Conservation (phyloP, 2,797 vertebrate species). For the Intellagama lesueurii region DNA sequence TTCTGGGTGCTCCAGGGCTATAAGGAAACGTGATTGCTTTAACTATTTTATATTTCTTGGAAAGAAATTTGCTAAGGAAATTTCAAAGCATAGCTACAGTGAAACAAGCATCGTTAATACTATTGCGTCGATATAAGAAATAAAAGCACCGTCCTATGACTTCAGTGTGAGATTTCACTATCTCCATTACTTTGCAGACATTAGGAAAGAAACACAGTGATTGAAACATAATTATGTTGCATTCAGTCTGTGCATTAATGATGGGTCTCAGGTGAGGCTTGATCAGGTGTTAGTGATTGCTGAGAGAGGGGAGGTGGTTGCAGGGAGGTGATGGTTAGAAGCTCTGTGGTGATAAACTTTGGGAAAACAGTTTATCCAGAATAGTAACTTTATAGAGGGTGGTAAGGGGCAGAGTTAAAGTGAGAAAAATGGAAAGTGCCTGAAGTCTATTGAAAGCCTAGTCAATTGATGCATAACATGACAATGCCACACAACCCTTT, state of each 20-base stretch:
- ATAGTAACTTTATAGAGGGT: constrained; percentile 42
- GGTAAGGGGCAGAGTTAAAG: constrained; percentile 46
- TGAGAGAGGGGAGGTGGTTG: constrained; percentile 10
- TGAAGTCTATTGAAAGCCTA: constrained; percentile 22
- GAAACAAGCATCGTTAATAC: not conserved
- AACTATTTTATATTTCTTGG: not conserved
- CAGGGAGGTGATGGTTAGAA: not conserved
- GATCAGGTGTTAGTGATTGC: constrained; percentile 43
- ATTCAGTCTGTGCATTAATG: constrained; percentile 10
- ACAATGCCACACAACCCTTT: constrained; percentile 37
- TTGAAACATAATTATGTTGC: constrained; percentile 34
- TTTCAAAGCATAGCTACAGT: not conserved
- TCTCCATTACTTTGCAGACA: not conserved
- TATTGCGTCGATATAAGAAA: constrained; percentile 41
- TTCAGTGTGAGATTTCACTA: not conserved
- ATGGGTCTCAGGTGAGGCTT: constrained; percentile 27
- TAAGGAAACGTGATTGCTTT: not conserved
- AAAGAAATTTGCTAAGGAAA: constrained; percentile 22
- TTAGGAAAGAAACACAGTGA: not conserved
- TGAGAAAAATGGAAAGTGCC: constrained; percentile 54
- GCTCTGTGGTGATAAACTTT: constrained; percentile 43
- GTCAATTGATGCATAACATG: constrained; percentile 47
- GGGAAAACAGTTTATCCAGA: constrained; percentile 46
- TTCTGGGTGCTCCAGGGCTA: not conserved
- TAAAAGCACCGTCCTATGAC: constrained; percentile 10